These are phyloP conservation scores for Apamea sordens DNA, from an alignment of 2,888 invertebrate species.

Conservation along the genomic window DNA sequence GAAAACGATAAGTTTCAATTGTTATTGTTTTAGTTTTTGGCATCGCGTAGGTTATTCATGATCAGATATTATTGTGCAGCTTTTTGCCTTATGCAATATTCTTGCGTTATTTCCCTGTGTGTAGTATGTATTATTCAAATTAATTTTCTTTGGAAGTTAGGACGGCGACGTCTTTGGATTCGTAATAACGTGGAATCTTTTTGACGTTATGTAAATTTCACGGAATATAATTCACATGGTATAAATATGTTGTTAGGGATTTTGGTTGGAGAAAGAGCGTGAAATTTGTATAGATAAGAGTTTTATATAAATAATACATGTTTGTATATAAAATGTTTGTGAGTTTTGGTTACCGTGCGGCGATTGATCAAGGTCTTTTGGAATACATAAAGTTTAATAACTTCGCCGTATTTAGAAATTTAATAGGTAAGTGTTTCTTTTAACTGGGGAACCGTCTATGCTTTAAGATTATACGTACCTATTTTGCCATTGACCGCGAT, in stretches of 20 bases:
- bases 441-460: not conserved
- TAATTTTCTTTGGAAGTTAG: constrained; percentile 67
- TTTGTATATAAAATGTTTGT: constrained; percentile 25
- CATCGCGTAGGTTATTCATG: constrained; percentile 68
- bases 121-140: constrained; percentile 66
- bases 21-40: constrained; percentile 75
- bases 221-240: constrained; percentile 61
- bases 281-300: constrained; percentile 45
- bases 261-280: constrained; percentile 48
- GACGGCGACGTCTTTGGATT: constrained; percentile 52
- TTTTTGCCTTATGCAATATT: constrained; percentile 56
- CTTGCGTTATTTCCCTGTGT: constrained; percentile 40
- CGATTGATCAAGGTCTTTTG: constrained; percentile 18
- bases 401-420: constrained; percentile 11
- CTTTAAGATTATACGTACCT: not conserved
- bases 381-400: constrained; percentile 11
- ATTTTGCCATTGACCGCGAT: not conserved
- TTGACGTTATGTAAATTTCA: constrained; percentile 67
- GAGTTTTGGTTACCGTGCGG: constrained; percentile 21
- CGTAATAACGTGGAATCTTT: constrained; percentile 66
- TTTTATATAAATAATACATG: constrained; percentile 46
- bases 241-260: constrained; percentile 63
- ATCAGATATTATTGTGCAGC: constrained; percentile 66
- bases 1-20: constrained; percentile 67
- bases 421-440: not conserved